A percentile compares a stretch with the other conserved stretches of the same genome.
These are phyloP conservation scores for Stenoptilia bipunctidactyla DNA, from an alignment of 2,888 invertebrate species.

Conservation along the genomic window DNA sequence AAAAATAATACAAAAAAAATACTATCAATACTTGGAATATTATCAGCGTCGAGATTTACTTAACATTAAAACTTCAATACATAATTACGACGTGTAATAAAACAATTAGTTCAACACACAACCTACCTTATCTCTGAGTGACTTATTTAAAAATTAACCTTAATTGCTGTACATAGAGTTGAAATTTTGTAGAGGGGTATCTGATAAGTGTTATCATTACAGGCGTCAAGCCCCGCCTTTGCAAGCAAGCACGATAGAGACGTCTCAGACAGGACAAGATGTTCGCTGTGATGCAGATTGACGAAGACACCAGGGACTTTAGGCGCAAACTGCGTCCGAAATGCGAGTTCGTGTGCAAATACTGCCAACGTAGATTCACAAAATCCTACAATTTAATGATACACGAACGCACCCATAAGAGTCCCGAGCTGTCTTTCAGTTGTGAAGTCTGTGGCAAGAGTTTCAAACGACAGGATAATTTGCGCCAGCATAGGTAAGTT, in stretches of 20 bases:
- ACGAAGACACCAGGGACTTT: constrained; percentile 89
- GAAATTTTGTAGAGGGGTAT: constrained; percentile 19
- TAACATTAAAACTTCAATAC: background rate
- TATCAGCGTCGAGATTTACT: no score
- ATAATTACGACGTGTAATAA: constrained; percentile 4
- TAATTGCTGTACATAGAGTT: background rate
- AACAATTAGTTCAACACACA: constrained; percentile 7
- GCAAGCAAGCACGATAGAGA: constrained; percentile 52
- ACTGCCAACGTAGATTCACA: constrained; percentile 97
- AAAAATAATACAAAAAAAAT: no score
- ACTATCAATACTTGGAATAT: no score
- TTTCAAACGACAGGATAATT: constrained; percentile 97
- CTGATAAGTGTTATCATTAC: constrained; percentile 55
- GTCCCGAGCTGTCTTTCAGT: constrained; percentile 94
- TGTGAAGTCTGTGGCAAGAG: constrained; percentile 98
- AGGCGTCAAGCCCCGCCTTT: constrained; percentile 66
- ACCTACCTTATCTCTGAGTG: background rate
- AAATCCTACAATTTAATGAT: constrained; percentile 99
- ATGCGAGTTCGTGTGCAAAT: constrained; percentile 98
- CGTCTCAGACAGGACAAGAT: constrained; percentile 70
- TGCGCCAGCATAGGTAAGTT: constrained; percentile 91
- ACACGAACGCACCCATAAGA: constrained; percentile 98
- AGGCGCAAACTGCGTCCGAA: constrained; percentile 91
- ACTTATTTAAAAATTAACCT: no score
- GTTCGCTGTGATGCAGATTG: constrained; percentile 93